Percentiles rank a stretch among this genome's conserved stretches.
Evolutionary conservation across 2,888 invertebrate species (phyloP).

Genomic region (Tiphia femorata): DNA sequence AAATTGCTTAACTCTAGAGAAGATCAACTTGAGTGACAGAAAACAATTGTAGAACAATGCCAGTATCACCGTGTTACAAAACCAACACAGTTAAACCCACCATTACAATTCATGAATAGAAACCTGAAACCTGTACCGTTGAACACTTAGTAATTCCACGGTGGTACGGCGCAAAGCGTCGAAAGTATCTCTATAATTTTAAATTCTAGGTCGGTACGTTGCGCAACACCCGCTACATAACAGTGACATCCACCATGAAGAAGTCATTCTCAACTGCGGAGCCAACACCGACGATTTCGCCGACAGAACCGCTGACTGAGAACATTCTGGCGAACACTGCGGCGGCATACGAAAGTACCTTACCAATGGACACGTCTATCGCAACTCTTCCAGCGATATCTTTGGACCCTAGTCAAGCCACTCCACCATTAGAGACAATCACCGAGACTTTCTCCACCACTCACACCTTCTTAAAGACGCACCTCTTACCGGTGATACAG

Average conservation of each 20-base stretch:
- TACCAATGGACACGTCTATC: slow-evolving; percentile 81
- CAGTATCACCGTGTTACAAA: too few species aligned
- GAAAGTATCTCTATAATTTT: not conserved
- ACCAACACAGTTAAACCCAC: too few species aligned
- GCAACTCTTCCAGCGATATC: slow-evolving; percentile 87
- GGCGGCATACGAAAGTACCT: slow-evolving; percentile 79
- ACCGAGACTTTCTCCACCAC: slow-evolving; percentile 94
- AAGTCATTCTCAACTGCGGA: slow-evolving; percentile 78
- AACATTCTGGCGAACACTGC: slow-evolving; percentile 86
- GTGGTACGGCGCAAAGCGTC: not conserved
- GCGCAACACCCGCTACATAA: slow-evolving; percentile 88
- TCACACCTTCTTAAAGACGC: slow-evolving; percentile 89
- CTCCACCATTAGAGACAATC: slow-evolving; percentile 88
- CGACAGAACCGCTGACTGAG: slow-evolving; percentile 86
- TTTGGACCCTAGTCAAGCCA: slow-evolving; percentile 82
- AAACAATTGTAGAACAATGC: too few species aligned
- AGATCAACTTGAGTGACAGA: too few species aligned
- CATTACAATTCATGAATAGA: too few species aligned
- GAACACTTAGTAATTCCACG: not conserved
- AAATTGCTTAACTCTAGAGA: too few species aligned
- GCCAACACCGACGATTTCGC: slow-evolving; percentile 71
- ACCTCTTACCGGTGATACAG: slow-evolving; percentile 85
- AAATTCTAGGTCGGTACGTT: slow-evolving; percentile 84
- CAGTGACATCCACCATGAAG: slow-evolving; percentile 88
- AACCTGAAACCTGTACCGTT: not conserved